Conservation (phyloP, 2,888 invertebrate genomes). For the Choreutis nemorana region DNA sequence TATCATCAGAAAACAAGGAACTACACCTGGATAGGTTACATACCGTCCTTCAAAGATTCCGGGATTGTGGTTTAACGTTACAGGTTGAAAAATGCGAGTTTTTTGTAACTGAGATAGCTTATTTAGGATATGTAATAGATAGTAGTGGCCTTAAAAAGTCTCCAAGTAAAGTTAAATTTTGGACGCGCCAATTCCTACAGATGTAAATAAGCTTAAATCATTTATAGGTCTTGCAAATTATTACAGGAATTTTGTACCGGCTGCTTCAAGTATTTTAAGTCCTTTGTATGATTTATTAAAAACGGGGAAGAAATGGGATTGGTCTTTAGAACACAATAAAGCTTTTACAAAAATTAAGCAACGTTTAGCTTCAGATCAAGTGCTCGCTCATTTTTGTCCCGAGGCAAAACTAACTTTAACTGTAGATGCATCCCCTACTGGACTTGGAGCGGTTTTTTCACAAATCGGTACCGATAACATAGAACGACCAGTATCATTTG, state of each 20-base stretch:
- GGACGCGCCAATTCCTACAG: constrained; percentile 1
- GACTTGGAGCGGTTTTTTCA: constrained; percentile 9
- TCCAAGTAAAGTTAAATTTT: constrained; percentile 5
- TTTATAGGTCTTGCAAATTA: constrained; percentile 6
- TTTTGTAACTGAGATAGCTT: constrained; percentile 3
- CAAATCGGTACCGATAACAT: constrained; percentile 8
- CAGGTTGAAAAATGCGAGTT: constrained; percentile 5
- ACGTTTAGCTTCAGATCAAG: constrained; percentile 4
- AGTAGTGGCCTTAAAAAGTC: constrained; percentile 5
- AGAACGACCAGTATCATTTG: constrained; percentile 6
- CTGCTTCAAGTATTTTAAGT: constrained; percentile 4
- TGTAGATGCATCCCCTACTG: constrained; percentile 9
- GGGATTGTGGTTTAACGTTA: constrained; percentile 10
- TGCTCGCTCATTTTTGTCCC: constrained; percentile 5
- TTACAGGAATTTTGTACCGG: too few species aligned
- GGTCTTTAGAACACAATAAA: constrained; percentile 5
- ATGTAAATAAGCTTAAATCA: constrained; percentile 4
- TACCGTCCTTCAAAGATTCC: constrained; percentile 8
- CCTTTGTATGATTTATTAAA: constrained; percentile 10
- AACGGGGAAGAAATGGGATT: constrained; percentile 9
- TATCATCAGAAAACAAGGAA: constrained; percentile 5
- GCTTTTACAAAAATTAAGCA: constrained; percentile 8
- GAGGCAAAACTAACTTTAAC: constrained; percentile 7
- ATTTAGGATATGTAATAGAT: constrained; percentile 5
- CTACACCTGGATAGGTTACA: constrained; percentile 9